Conservation (phyloP, 2,888 invertebrate species). For the Ichneumoninae sp. region DNA sequence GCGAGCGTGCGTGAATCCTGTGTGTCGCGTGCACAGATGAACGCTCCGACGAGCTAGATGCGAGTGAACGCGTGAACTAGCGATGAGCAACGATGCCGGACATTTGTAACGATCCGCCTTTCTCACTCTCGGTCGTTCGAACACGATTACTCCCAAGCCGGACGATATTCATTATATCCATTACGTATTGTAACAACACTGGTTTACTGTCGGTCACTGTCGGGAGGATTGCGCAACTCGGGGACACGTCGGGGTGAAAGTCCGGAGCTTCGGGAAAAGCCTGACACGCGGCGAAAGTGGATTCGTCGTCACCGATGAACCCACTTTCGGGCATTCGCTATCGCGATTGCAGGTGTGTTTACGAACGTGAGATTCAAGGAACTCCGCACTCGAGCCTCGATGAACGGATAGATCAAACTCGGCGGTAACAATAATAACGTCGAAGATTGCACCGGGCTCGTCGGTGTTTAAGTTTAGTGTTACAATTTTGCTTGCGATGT, state of each 20-base stretch:
- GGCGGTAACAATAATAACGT: not conserved
- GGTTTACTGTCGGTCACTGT: not conserved
- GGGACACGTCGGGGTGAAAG: not conserved
- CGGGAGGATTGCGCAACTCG: not conserved
- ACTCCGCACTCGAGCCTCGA: not conserved
- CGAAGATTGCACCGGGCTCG: not conserved
- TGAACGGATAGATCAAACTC: not conserved
- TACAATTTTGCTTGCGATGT: not conserved
- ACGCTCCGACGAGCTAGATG: conserved; percentile 14
- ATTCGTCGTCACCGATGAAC: not conserved
- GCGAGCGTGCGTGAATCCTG: conserved; percentile 26
- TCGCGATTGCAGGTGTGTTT: not conserved
- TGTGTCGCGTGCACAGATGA: conserved; percentile 38
- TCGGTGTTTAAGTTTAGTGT: conserved; percentile 10
- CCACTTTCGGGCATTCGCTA: not conserved
- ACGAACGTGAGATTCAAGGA: not conserved
- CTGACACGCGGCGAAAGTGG: not conserved
- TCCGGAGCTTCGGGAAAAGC: conserved; percentile 1
- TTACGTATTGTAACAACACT: not conserved
- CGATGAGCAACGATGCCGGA: not conserved
- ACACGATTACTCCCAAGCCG: conserved; percentile 2
- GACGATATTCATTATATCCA: not conserved
- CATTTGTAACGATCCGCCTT: conserved; percentile 22
- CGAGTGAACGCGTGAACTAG: conserved; percentile 1
- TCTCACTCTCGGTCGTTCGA: not conserved